A percentile compares a stretch with the other conserved stretches of the same genome.
Evolutionary conservation across 2,797 vertebrate species (phyloP).

Genomic region (Muraenolepis orangiensis): DNA sequence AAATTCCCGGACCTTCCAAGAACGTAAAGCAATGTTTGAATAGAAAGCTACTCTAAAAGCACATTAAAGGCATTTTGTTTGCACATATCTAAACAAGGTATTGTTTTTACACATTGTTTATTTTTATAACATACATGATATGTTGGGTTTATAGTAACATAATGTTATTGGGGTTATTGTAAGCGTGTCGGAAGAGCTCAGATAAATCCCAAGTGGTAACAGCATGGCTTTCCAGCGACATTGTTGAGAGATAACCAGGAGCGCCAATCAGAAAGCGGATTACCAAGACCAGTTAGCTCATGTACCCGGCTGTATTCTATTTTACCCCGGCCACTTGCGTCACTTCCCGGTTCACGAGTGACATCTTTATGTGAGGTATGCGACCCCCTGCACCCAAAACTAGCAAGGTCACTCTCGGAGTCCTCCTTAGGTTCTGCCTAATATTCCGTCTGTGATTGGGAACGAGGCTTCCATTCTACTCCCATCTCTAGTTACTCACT

Average conservation of each 20-base stretch:
- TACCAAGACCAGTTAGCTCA: constrained; percentile 10
- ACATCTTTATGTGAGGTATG: constrained; percentile 64
- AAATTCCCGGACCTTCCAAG: background rate
- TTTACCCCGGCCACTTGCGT: constrained; percentile 6
- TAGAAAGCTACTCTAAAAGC: background rate
- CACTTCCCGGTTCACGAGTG: constrained; percentile 40
- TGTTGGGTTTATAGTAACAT: background rate
- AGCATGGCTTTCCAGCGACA: background rate
- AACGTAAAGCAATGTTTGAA: background rate
- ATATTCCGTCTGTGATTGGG: constrained; percentile 41
- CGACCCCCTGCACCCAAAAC: constrained; percentile 56
- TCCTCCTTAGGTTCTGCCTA: constrained; percentile 34
- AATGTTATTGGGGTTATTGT: background rate
- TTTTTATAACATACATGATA: background rate
- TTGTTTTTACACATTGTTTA: background rate
- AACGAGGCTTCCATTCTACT: constrained; percentile 34
- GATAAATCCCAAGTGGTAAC: background rate
- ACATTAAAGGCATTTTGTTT: too few species aligned
- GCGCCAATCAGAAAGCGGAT: background rate
- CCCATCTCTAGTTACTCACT: background rate
- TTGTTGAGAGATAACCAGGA: constrained; percentile 1
- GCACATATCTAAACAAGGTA: background rate
- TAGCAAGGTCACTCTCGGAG: constrained; percentile 30
- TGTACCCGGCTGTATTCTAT: constrained; percentile 12
- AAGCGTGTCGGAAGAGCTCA: background rate